Conservation (phyloP, 2,888 invertebrate species). For the Calephelis perditalis region DNA sequence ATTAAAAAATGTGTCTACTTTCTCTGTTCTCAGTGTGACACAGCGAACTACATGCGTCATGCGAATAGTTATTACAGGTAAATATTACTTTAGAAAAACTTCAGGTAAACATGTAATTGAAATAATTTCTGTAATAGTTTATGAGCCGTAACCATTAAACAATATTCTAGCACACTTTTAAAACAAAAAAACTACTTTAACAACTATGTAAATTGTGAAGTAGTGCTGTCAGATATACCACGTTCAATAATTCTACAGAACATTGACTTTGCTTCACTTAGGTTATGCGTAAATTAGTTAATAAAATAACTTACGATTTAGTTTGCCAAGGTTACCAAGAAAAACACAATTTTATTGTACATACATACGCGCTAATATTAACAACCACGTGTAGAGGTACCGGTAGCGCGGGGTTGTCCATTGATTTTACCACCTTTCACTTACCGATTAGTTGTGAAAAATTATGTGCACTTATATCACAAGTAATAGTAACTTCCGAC, state of each 20-base stretch:
- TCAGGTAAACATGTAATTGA: no score
- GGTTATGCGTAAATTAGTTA: conserved; percentile 25
- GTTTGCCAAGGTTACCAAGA: not conserved
- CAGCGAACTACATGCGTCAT: conserved; percentile 56
- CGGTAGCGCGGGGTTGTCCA: conserved; percentile 22
- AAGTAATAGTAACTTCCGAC: conserved; percentile 10
- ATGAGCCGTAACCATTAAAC: no score
- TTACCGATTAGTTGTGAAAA: conserved; percentile 12
- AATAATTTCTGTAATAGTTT: no score
- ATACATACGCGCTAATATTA: conserved; percentile 54
- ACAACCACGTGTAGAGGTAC: conserved; percentile 37
- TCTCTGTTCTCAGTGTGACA: conserved; percentile 43
- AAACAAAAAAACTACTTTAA: not conserved
- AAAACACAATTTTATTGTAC: conserved; percentile 50
- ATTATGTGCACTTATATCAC: conserved; percentile 12
- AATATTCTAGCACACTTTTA: not conserved
- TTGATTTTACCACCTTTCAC: conserved; percentile 9
- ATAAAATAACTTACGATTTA: not conserved
- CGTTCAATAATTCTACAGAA: conserved; percentile 71
- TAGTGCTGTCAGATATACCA: conserved; percentile 65
- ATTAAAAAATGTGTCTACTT: conserved; percentile 25
- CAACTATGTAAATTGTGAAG: conserved; percentile 2
- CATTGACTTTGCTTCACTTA: conserved; percentile 39
- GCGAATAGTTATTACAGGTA: conserved; percentile 38
- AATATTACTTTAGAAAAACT: no score